A percentile compares a stretch with the other conserved stretches of the same genome.
These are phyloP conservation scores for Eulithis testata DNA, from an alignment of 2,888 invertebrate genomes.

Conservation along the genomic window DNA sequence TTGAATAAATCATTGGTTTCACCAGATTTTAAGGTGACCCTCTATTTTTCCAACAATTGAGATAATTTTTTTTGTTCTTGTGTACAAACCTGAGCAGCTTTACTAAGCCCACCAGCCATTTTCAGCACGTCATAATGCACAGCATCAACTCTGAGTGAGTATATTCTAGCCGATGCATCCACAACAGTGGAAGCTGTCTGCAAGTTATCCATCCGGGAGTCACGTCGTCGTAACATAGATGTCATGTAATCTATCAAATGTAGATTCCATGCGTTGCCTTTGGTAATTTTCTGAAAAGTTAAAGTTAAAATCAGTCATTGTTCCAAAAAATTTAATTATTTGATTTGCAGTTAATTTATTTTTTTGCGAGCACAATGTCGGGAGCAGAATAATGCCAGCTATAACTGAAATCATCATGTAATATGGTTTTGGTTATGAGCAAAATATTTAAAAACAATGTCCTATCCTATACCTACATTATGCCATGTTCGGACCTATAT, in stretches of 20 bases:
- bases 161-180: slow-evolving; percentile 95
- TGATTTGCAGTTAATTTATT: too few species aligned
- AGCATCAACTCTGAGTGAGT: slow-evolving; percentile 93
- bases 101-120: slow-evolving; percentile 88
- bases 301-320: not conserved
- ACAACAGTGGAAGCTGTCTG: slow-evolving; percentile 93
- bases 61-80: not conserved
- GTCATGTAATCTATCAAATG: slow-evolving; percentile 94
- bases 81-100: slow-evolving; percentile 74
- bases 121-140: slow-evolving; percentile 92
- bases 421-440: too few species aligned
- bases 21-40: not conserved
- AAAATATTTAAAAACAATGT: too few species aligned
- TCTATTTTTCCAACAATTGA: too few species aligned
- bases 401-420: too few species aligned
- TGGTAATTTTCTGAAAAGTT: slow-evolving; percentile 89
- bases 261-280: slow-evolving; percentile 95
- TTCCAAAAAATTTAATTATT: too few species aligned
- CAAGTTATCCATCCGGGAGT: slow-evolving; percentile 88
- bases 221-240: slow-evolving; percentile 89
- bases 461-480: too few species aligned
- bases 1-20: too few species aligned
- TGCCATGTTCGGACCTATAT: too few species aligned
- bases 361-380: too few species aligned
- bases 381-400: too few species aligned